Evolutionary conservation across 2,888 invertebrate genomes (phyloP).

Genomic region (Orgyia antiqua): DNA sequence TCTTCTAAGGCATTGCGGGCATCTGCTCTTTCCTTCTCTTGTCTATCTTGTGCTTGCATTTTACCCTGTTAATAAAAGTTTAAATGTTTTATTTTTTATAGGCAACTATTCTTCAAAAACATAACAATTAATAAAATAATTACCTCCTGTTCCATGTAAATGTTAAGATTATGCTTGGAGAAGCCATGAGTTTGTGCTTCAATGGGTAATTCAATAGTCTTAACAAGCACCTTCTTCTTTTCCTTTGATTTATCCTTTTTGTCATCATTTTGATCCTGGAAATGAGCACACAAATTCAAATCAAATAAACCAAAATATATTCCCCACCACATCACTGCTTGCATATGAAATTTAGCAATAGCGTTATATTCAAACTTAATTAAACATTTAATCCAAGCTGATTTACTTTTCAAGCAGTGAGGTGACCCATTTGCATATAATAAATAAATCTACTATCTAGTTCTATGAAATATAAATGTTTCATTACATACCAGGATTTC

Average conservation of each 20-base stretch:
- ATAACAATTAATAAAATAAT: neutral
- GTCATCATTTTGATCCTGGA: slow-evolving; percentile 71
- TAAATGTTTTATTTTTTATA: neutral
- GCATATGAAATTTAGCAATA: slow-evolving; percentile 17
- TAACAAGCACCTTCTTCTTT: slow-evolving; percentile 86
- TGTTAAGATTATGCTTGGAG: slow-evolving; percentile 83
- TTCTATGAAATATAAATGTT: slow-evolving; percentile 25
- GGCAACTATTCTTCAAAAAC: neutral
- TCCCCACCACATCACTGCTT: slow-evolving; percentile 63
- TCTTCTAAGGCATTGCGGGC: slow-evolving; percentile 98
- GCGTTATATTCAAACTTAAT: neutral
- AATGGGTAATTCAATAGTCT: slow-evolving; percentile 91
- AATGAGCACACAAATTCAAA: slow-evolving; percentile 56
- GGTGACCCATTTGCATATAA: slow-evolving; percentile 72
- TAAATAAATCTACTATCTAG: slow-evolving; percentile 18
- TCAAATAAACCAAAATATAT: slow-evolving; percentile 28
- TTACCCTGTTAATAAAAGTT: slow-evolving; percentile 78
- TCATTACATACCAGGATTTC: slow-evolving; percentile 19
- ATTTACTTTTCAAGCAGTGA: slow-evolving; percentile 47
- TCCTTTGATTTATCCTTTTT: slow-evolving; percentile 83
- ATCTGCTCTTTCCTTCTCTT: slow-evolving; percentile 96
- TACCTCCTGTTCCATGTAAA: slow-evolving; percentile 89
- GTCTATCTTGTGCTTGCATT: slow-evolving; percentile 91
- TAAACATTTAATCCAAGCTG: neutral
- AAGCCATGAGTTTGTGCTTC: slow-evolving; percentile 86